These are phyloP conservation scores for Drosophila setosimentum DNA, from an alignment of 2,888 invertebrate species.

Conservation along the genomic window DNA sequence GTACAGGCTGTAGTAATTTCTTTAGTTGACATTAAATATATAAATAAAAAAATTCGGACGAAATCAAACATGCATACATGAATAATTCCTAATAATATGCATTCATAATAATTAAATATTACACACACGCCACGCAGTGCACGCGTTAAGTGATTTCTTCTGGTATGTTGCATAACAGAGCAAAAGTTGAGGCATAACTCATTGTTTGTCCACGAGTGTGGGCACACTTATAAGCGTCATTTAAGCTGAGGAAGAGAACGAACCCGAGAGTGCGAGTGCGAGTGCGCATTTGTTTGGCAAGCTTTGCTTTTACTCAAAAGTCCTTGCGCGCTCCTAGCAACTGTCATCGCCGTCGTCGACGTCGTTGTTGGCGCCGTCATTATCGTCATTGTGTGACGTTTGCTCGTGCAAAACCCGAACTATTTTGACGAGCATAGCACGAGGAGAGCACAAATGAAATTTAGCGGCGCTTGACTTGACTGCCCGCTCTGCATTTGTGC, in stretches of 20 bases:
- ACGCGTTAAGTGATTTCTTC: not conserved
- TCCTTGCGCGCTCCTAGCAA: constrained; percentile 48
- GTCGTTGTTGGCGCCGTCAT: constrained; percentile 25
- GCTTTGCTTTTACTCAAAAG: constrained; percentile 52
- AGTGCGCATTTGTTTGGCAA: constrained; percentile 76
- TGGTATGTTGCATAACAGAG: not conserved
- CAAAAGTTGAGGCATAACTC: not conserved
- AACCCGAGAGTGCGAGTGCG: constrained; percentile 44
- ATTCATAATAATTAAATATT: not conserved
- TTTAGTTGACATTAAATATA: not conserved
- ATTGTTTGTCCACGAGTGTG: constrained; percentile 47
- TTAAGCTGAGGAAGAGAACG: constrained; percentile 30
- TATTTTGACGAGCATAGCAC: constrained; percentile 13
- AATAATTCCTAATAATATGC: not conserved
- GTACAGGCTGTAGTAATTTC: no score
- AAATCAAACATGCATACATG: not conserved
- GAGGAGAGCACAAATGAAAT: constrained; percentile 30
- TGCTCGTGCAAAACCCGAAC: constrained; percentile 43
- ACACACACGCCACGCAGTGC: not conserved
- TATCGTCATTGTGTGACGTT: constrained; percentile 60
- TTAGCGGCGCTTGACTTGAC: constrained; percentile 39
- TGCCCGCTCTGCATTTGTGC: constrained; percentile 61
- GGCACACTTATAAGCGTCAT: constrained; percentile 26
- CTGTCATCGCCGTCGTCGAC: constrained; percentile 14
- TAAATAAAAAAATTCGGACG: not conserved